Base-by-base conservation (phyloP, 1,140 invertebrate species). In the Diorhabda sublineata region DNA sequence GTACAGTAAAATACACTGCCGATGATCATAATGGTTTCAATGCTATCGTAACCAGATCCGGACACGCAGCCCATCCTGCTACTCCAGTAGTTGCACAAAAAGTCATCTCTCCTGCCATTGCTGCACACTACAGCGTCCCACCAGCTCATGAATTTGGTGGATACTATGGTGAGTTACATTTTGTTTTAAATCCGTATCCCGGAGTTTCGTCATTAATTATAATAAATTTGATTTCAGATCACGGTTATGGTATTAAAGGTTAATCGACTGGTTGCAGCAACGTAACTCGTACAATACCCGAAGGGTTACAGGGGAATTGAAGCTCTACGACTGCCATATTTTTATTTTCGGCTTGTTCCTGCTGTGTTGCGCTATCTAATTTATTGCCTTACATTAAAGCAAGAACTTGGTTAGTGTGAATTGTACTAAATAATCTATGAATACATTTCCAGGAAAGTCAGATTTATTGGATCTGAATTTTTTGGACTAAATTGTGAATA, bases 1-100 rank as follows among this genome's bases (percentile, higher is more conserved):
- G 67, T 52, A 69, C 67, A 1, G 67, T 69, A 5, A 9, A 45
- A 41, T 69, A 69, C 56, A 69, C 67, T 42, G 67, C 67, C 3
- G 67, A 69, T 42, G 66, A 68, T 66, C 69, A 71, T 47, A 71
- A 64, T 47, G 69, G 69, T 43, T 71, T 71, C 59, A 71, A 71
- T 60, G 69, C 69, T 0, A 66, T 71, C 4, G 69, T 71, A 3
- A 71, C 66, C 26, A 68, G 69, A 52, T 68, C 66, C 3, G 69
- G 69, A 9, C 66, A 71, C 45, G 69, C 69, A 42, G 61, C 66
- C 2, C 69, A 71, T 68, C 69, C 69, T 45, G 65, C 65, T 0
- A 67, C 65, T 45, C 43, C 65, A 5, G 58, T 60, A 41, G 65
- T 67, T 47, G 65, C 65, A 44, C 26, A 9, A 3, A 67, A 67